Base-by-base conservation (phyloP, 2,888 invertebrate genomes). In the Dicyrtomina minuta region DNA sequence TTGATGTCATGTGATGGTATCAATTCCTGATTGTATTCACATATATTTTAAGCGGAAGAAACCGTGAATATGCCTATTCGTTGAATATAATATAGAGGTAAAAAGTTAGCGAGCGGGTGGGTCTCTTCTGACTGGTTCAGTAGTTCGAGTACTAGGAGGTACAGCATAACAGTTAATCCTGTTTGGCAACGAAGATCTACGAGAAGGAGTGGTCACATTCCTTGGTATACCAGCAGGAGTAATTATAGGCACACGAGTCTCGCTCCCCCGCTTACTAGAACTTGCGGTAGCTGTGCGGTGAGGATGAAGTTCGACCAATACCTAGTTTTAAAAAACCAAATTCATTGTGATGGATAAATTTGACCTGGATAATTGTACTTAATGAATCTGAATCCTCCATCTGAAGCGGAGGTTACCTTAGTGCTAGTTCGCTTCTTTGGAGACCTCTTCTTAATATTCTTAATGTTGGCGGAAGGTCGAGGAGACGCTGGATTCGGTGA, bases 101-200 rank as follows among this genome's bases (percentile, higher is more conserved):
- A 6, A 20, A 4, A 15, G 2, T 58, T 59, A 66, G 26, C 66
- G 66, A 59, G 58, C 66, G 13, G 46, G 24, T 20, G 66, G 59
- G 13, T 66, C 66, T 20, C 66, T 43, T 56, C 66, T 33, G 13
- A 24, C 44, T 15, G 66, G 27, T 12, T 67, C 56, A 15, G 39
- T 56, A n/a, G 20, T n/a, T 44, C 66, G 53, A 49, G 24, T 64
- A 6, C 5, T 20, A 33, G 60, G 17, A 68, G 68, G 60, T 68
- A 60, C 59, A n/a, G 26, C 49, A 60, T 60, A 68, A 51, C 60
- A 60, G 53, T 58, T 66, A 46, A 66, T 58, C 44, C 46, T 66
- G 46, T 66, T 66, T 26, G 68, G 60, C 61, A 68, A 53, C n/a
- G 68, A 68, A 17, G 68, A 68, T 49, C 60, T 46, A 3, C 68